Evolutionary conservation across 2,888 invertebrate species (phyloP), one percentile per base, ranked within the genome.

Genomic region (Lomographa bimaculata): DNA sequence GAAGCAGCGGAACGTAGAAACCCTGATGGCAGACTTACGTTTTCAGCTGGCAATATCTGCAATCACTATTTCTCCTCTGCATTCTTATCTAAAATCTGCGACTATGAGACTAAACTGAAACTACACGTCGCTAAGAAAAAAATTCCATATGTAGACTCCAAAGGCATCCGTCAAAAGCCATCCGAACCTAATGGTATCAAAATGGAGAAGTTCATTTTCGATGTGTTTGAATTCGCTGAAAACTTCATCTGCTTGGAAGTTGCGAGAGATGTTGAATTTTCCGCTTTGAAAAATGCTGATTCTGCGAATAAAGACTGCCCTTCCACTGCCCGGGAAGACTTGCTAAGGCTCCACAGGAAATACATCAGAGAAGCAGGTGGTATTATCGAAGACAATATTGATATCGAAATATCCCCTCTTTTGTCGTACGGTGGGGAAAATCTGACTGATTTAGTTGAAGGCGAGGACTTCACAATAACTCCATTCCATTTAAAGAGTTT

Each of bases 201-300:
- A 89, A 95, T 99, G 83, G 99, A 99, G 71, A 99, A 99, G 79
- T 99, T 99, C 75, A 96, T 99, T 5, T 99, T 99, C 75, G 99
- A 99, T 79, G 98, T 99, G 0, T 99, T 99, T 71, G 95, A 95
- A 66, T 97, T 97, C 79, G 93, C 98, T 0, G 93, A 96, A 51
- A 94, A 94, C 60, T 96, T 99, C 67, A 97, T 95, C 5, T 96
- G 97, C 3, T 96, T 98, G 93, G 98, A 99, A 83, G 96, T 96
- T 0, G 92, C 94, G 0, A 92, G 99, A 25, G 94, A 96, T 55
- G 95, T 96, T 44, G 99, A 99, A 75, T 99, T 99, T 74, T 97
- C 98, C 58, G 98, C 99, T 0, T 81, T 99, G 52, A 99, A 99
- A 73, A 99, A 99, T 79, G 92, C 96, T 0, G 96, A 98, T 71